Conservation (phyloP, 1,140 invertebrate species). For the Eumeta japonica region DNA sequence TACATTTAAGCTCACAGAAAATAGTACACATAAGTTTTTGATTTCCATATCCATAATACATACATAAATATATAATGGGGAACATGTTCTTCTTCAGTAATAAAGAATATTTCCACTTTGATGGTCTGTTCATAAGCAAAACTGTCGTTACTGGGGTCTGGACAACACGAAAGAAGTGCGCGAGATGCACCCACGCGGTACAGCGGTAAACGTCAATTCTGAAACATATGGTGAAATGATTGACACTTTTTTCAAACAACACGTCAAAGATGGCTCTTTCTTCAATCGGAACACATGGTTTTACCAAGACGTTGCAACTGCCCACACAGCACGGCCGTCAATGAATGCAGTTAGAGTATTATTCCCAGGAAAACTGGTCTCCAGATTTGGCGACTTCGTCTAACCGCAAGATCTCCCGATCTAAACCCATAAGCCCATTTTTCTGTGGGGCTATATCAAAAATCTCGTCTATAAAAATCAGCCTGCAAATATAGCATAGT, state of each 20-base stretch:
- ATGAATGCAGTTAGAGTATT: not conserved
- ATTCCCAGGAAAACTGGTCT: not conserved
- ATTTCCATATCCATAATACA: no score
- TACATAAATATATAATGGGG: no score
- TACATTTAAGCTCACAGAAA: no score
- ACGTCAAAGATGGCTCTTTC: not conserved
- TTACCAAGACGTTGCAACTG: not conserved
- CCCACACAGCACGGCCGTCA: not conserved
- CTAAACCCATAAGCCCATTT: not conserved
- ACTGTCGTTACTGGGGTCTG: conserved; percentile 1
- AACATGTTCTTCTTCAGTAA: not conserved
- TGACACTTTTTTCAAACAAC: not conserved
- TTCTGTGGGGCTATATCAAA: not conserved
- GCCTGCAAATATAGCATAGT: not conserved
- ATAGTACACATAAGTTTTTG: no score
- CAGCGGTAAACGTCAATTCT: not conserved
- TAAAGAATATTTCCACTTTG: not conserved
- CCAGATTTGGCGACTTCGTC: not conserved
- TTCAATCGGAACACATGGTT: not conserved
- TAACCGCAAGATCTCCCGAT: not conserved
- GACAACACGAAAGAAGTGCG: not conserved
- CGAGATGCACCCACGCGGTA: not conserved
- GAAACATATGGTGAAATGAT: not conserved
- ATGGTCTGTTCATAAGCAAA: not conserved
- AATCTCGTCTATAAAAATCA: conserved; percentile 1